Evolutionary conservation across 2,888 invertebrate genomes (phyloP).

Genomic region (Bhutanitis thaidina): DNA sequence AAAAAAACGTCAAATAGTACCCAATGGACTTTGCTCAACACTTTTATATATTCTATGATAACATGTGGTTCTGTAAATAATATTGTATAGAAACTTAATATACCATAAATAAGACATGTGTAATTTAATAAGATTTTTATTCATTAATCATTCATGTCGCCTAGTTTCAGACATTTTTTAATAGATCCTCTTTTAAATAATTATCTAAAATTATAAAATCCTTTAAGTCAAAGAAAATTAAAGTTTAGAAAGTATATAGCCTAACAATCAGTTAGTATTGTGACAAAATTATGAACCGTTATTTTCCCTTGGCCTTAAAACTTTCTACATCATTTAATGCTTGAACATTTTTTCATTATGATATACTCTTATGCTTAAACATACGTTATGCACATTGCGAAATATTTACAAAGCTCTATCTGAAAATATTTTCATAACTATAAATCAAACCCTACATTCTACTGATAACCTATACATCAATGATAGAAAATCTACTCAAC

Average conservation of each 20-base stretch:
- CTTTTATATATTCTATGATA: too few relatives aligned
- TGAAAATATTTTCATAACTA: background rate
- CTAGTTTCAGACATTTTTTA: slow-evolving; percentile 19
- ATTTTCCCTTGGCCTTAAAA: slow-evolving; percentile 6
- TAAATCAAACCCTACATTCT: background rate
- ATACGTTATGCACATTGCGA: slow-evolving; percentile 1
- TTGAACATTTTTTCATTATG: background rate
- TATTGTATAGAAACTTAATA: too few relatives aligned
- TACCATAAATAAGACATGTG: too few relatives aligned
- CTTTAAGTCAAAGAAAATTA: background rate
- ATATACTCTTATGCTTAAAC: background rate
- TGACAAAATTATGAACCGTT: slow-evolving; percentile 4
- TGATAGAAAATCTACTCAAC: too few relatives aligned
- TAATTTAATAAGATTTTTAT: too few relatives aligned
- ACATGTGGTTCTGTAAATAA: too few relatives aligned
- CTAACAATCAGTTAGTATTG: background rate
- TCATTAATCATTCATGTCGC: slow-evolving; percentile 6
- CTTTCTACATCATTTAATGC: background rate
- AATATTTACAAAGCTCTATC: slow-evolving; percentile 10
- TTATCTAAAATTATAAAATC: slow-evolving; percentile 23
- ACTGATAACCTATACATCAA: background rate
- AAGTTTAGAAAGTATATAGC: background rate
- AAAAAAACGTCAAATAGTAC: too few relatives aligned
- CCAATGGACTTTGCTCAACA: too few relatives aligned
- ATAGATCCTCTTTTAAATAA: slow-evolving; percentile 31